Evolutionary conservation across 2,113 vertebrate genomes (phyloP), one percentile per base, ranked within the genome.

Genomic region (Plectropomus leopardus): DNA sequence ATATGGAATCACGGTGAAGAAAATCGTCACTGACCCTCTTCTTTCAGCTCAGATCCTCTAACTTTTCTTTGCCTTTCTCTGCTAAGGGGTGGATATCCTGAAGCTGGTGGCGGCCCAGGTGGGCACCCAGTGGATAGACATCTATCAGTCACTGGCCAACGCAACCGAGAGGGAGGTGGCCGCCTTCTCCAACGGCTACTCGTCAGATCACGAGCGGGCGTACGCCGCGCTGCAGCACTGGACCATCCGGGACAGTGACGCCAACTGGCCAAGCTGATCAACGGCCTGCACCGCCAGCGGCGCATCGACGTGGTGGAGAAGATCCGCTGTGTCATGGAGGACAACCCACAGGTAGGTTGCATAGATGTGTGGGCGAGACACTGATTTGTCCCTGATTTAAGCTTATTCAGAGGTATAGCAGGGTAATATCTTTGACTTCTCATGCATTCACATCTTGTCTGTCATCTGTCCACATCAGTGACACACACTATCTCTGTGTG

Each of bases 181-280:
- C 0, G 97, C 97, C 8, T 98, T 99, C 91, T 97, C 97, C 90
- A 97, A 95, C 0, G 96, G 96, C 36, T 99, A 99, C 82, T 87
- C 95, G 0, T 96, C 96, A 0, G 97, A 99, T 87, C 97, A 96
- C 0, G 97, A 99, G 86, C 93, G 96, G 0, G 98, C 98, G 7
- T 99, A 99, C 0, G 98, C 98, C 0, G 97, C 98, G 0, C 91
- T 99, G 84, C 97, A 98, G 94, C 97, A 98, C 93, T 99, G 98
- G 98, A 99, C 97, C 83, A 96, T 99, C 86, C 95, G 97, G 0
- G 98, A 98, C 67, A 92, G 95, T 0, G 97, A 98, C 72, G 97
- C 98, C 92, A 99, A 97, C 92, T 99, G n/a, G 98, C 97, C 32
- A 98, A 98, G 90, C 92, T 99, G 58, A 99, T 99, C 91, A 97